A percentile compares a stretch with the other conserved stretches of the same genome.
Conservation (phyloP, 2,888 invertebrate genomes). For the Empis stercorea region DNA sequence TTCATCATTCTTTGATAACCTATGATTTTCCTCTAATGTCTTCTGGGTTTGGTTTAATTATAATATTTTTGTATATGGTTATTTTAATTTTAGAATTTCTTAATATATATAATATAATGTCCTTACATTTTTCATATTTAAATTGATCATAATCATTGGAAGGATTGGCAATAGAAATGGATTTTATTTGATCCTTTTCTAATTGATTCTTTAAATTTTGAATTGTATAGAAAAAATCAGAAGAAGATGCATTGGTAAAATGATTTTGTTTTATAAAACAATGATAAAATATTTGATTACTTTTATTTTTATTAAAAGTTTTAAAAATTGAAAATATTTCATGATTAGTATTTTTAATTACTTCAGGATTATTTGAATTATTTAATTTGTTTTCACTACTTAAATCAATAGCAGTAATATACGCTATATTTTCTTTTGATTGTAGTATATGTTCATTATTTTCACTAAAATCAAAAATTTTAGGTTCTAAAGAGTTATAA, state of each 20-base stretch:
- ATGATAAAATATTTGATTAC: slow-evolving; percentile 4
- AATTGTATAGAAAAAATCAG: slow-evolving; percentile 5
- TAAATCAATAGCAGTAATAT: slow-evolving; percentile 1
- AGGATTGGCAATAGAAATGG: slow-evolving; percentile 4
- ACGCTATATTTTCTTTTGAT: slow-evolving; percentile 1
- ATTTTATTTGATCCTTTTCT: slow-evolving; percentile 1
- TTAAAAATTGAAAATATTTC: slow-evolving; percentile 8
- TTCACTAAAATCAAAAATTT: slow-evolving; percentile 3
- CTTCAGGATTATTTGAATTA: background rate
- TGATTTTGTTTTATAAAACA: slow-evolving; percentile 8
- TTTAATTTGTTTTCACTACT: background rate
- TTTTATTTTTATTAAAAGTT: slow-evolving; percentile 2
- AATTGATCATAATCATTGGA: slow-evolving; percentile 4
- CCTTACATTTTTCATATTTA: slow-evolving; percentile 6
- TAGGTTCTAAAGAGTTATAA: slow-evolving; percentile 3
- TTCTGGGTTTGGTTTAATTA: background rate
- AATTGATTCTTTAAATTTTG: slow-evolving; percentile 4
- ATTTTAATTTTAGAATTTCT: slow-evolving; percentile 5
- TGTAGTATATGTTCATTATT: background rate
- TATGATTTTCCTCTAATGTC: slow-evolving; percentile 10
- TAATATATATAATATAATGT: slow-evolving; percentile 2
- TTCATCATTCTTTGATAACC: slow-evolving; percentile 5
- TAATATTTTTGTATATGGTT: background rate
- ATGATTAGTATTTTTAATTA: slow-evolving; percentile 1
- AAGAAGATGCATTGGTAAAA: slow-evolving; percentile 3